Evolutionary conservation across 2,888 invertebrate genomes (phyloP), one percentile per base, ranked within the genome.

Genomic region (Galeopsomyia nigrocyanea): DNA sequence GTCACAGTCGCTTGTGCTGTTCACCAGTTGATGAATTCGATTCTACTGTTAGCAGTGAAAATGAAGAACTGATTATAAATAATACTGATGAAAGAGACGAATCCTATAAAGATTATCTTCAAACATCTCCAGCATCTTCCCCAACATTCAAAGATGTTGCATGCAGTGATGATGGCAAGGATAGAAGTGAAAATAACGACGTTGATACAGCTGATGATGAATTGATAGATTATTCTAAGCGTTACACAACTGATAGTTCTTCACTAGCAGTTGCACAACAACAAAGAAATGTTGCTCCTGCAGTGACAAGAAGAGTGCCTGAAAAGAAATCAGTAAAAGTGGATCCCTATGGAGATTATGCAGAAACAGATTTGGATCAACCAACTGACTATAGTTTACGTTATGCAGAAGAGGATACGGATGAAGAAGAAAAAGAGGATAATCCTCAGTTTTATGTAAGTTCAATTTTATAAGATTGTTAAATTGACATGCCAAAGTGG

Each of bases 321-420:
- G 66, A 55, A 65, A 75, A 73, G 26, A 75, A 71, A 65, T 53
- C 66, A 56, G 61, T n/a, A 60, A 83, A 86, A 71, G 80, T 81
- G 0, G 81, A 82, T 72, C 72, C 83, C 19, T 87, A 84, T 71
- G 90, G 91, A 1, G 92, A 93, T 83, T 95, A 95, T 84, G 94
- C 95, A 55, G 96, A 96, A 87, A 96, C 95, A 0, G 96, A 97
- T 87, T 87, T 96, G 63, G 96, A 96, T 85, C 96, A 96, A 84
- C 95, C 96, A 0, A 97, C 97, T 0, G 95, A 97, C 87, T 97
- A 95, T 83, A 96, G 97, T 77, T 87, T 96, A 71, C 90, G 95
- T 31, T 97, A 96, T 84, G 94, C 94, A 0, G 96, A 97, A 85
- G 93, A 93, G 79, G 94, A 93, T 81, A 91, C 93, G 0, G 94